These are phyloP conservation scores for Dipus sagitta DNA, from an alignment of 2,797 vertebrate species.

Conservation along the genomic window DNA sequence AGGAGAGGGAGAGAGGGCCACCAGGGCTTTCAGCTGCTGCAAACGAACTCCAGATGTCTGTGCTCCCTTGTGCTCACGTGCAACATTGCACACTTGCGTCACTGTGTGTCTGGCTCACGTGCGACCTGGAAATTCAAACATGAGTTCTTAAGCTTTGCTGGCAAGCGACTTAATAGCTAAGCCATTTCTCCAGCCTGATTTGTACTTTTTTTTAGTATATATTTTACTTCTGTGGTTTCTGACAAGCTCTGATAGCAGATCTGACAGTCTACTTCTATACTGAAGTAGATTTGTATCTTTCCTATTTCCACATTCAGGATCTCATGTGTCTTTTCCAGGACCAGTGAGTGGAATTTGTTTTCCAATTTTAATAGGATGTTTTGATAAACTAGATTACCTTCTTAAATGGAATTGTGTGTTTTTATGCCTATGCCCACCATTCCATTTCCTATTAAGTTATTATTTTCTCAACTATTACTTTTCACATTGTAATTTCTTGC, in stretches of 20 bases:
- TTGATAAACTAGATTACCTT: slow-evolving; percentile 67
- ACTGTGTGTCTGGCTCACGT: no score
- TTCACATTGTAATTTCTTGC: slow-evolving; percentile 79
- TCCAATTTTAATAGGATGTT: slow-evolving; percentile 57
- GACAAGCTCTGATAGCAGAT: neutral
- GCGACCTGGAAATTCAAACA: no score
- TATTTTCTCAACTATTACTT: slow-evolving; percentile 82
- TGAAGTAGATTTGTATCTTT: neutral
- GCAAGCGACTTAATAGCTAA: no score
- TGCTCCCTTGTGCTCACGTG: no score
- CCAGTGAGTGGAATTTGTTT: neutral
- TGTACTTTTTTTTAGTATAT: no score
- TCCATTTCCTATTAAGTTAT: slow-evolving; percentile 80
- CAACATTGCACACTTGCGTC: no score
- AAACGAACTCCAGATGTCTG: no score
- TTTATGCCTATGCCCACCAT: slow-evolving; percentile 54
- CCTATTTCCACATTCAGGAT: neutral
- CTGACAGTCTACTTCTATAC: neutral
- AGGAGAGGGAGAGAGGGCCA: no score
- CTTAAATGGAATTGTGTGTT: slow-evolving; percentile 69
- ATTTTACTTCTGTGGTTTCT: neutral
- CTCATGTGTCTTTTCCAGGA: neutral
- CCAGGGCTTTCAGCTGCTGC: no score
- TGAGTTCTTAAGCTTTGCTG: no score
- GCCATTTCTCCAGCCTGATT: no score